A percentile compares a stretch with the other conserved stretches of the same genome.
Evolutionary conservation across 2,113 vertebrate species (phyloP).

Genomic region (Motacilla tschutschensis): DNA sequence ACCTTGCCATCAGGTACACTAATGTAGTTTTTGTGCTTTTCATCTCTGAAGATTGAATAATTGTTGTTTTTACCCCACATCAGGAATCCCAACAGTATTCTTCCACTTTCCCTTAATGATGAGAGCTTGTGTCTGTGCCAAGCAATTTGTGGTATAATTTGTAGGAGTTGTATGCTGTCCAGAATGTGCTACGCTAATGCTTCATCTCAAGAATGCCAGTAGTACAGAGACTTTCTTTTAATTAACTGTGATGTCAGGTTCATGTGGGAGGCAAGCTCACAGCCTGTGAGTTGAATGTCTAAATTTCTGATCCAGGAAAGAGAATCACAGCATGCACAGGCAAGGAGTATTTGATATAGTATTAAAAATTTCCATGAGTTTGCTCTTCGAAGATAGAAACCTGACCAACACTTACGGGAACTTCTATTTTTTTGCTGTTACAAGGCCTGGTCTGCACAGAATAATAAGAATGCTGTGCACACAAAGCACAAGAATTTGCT

Average conservation of each 20-base stretch:
- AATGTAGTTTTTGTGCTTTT: background rate
- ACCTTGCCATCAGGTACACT: background rate
- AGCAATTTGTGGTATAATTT: conserved; percentile 26
- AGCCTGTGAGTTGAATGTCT: background rate
- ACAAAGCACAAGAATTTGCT: background rate
- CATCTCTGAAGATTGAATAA: background rate
- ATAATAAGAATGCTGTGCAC: background rate
- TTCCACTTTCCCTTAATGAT: conserved; percentile 9
- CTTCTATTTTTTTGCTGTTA: background rate
- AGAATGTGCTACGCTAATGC: conserved; percentile 5
- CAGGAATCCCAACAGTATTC: background rate
- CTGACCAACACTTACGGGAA: background rate
- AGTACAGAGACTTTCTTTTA: conserved; percentile 14
- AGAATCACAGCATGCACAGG: background rate
- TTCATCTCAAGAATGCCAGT: conserved; percentile 6
- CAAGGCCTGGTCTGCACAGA: background rate
- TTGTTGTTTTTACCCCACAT: background rate
- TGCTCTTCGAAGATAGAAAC: conserved; percentile 6
- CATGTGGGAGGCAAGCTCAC: background rate
- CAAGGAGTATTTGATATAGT: conserved; percentile 1
- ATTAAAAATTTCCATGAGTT: background rate
- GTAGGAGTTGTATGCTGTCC: conserved; percentile 4
- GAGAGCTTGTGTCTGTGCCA: conserved; percentile 14
- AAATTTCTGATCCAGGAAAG: background rate
- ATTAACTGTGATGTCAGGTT: conserved; percentile 56